Percentiles rank a stretch among this genome's conserved stretches.
Conservation (phyloP, 1,140 invertebrate species). For the Melanaphis sacchari region DNA sequence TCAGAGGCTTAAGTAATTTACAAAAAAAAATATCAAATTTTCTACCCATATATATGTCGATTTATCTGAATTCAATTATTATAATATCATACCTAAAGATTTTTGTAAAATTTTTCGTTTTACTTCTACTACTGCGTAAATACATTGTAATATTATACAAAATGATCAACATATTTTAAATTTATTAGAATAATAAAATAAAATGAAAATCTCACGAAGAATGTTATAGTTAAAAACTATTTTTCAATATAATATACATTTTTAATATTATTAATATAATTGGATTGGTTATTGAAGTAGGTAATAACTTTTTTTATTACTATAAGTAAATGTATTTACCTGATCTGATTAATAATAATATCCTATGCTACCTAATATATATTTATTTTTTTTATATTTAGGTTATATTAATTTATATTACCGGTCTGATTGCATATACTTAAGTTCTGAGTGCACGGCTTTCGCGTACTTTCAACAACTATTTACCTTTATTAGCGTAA, state of each 20-base stretch:
- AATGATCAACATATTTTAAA: background rate
- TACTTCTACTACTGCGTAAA: background rate
- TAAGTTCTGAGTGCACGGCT: background rate
- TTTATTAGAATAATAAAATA: background rate
- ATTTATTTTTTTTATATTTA: background rate
- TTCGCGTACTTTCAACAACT: background rate
- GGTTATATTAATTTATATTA: background rate
- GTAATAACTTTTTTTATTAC: background rate
- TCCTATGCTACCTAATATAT: too few species aligned
- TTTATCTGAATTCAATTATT: background rate
- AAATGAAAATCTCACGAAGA: background rate
- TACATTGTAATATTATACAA: background rate
- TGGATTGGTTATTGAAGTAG: background rate
- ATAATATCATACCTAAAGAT: background rate
- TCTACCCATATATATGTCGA: background rate
- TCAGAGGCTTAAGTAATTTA: background rate
- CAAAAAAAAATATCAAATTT: background rate
- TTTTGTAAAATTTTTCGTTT: background rate
- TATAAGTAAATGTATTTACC: background rate
- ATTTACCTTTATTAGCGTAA: background rate
- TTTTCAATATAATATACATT: background rate
- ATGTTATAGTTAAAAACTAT: background rate
- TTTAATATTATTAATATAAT: slow-evolving; percentile 10
- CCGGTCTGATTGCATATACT: background rate
- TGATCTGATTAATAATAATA: background rate